phyloP scores from a whole-genome alignment of 2,113 vertebrate genomes.

The Scytalopus superciliaris region DNA sequence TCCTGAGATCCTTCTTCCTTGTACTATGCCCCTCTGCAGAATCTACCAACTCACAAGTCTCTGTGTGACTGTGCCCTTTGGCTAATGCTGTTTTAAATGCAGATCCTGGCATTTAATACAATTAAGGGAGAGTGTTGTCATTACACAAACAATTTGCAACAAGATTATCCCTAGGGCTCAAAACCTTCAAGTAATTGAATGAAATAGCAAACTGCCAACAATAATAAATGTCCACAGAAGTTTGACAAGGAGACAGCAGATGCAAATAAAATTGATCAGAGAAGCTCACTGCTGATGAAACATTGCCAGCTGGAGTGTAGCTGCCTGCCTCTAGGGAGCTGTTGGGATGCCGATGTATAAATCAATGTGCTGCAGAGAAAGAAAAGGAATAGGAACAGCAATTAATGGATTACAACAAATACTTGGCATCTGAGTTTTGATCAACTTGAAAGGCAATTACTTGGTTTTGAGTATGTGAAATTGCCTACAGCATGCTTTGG shows the following conservation, averaged over 20 bases:
- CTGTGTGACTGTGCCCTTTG: rapidly evolving
- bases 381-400: background rate
- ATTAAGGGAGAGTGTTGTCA: background rate
- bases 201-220: background rate
- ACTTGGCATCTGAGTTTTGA: background rate
- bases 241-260: background rate
- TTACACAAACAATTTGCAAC: background rate
- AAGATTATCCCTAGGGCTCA: background rate
- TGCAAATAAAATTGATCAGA: background rate
- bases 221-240: background rate
- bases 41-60: background rate
- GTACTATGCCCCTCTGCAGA: background rate
- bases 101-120: background rate
- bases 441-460: background rate
- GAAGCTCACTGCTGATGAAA: background rate
- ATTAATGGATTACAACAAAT: background rate
- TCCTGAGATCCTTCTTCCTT: background rate
- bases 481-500: background rate
- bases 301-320: background rate
- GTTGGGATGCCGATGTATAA: background rate
- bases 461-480: background rate
- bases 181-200: background rate
- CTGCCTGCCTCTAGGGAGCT: background rate
- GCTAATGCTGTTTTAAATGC: background rate
- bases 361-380: background rate